Conservation (phyloP, 2,797 vertebrate genomes). For the Malacoraja senta region DNA sequence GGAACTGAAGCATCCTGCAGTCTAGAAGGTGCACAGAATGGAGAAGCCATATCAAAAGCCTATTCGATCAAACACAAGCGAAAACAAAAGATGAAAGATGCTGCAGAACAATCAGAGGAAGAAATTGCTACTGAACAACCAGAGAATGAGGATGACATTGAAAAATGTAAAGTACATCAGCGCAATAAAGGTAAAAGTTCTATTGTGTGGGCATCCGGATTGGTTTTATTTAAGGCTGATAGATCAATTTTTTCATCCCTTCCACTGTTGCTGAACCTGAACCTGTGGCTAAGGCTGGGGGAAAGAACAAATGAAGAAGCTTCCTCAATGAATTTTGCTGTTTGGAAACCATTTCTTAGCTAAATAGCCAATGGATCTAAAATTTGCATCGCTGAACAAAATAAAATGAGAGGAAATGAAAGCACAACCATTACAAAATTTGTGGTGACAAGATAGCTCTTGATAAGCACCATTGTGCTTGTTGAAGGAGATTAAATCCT, state of each 20-base stretch:
- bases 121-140: neutral
- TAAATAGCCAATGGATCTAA: neutral
- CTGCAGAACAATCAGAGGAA: slow-evolving; percentile 27
- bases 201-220: neutral
- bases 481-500: neutral
- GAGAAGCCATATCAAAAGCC: neutral
- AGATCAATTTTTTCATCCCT: neutral
- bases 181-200: slow-evolving; percentile 10
- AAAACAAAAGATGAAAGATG: slow-evolving; percentile 53
- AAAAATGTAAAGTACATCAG: neutral
- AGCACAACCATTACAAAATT: neutral
- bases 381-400: neutral
- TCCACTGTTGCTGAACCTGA: neutral
- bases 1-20: slow-evolving; percentile 67
- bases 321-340: neutral
- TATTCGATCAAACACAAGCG: slow-evolving; percentile 28
- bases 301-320: neutral
- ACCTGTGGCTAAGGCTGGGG: neutral
- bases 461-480: neutral
- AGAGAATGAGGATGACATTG: neutral
- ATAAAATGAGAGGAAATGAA: neutral
- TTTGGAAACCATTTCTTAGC: neutral
- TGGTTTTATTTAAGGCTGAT: neutral
- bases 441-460: neutral
- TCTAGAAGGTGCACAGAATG: slow-evolving; percentile 46